phyloP scores from a whole-genome alignment of 2,113 vertebrate species.

The Sinocyclocheilus anophthalmus region DNA sequence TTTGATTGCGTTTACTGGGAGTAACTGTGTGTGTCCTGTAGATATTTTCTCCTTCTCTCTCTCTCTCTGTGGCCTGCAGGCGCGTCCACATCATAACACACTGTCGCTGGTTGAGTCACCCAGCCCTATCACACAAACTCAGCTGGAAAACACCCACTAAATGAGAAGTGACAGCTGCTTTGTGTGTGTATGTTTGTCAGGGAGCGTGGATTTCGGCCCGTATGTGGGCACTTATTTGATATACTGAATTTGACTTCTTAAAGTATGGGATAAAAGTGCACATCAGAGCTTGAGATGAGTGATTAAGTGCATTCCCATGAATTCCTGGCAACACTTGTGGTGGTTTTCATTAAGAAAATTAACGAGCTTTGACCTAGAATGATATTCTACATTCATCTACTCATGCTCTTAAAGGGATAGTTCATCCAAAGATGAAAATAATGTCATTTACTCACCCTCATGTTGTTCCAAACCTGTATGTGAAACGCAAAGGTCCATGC shows the following conservation, averaged over 20 bases:
- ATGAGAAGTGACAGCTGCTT: conserved; percentile 46
- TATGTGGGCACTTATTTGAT: conserved; percentile 16
- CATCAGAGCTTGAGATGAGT: background rate
- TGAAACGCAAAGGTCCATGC: background rate
- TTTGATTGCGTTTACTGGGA: background rate
- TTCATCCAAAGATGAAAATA: background rate
- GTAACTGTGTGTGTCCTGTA: conserved; percentile 19
- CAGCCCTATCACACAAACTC: conserved; percentile 40
- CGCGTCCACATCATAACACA: conserved; percentile 30
- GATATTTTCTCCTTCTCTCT: background rate
- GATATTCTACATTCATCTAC: background rate
- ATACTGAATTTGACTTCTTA: conserved; percentile 14
- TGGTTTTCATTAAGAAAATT: background rate
- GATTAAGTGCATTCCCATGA: background rate
- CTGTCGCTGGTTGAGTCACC: conserved; percentile 43
- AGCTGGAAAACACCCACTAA: conserved; percentile 48
- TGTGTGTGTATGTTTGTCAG: background rate
- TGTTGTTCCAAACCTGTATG: background rate
- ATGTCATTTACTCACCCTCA: background rate
- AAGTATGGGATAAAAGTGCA: conserved; percentile 9
- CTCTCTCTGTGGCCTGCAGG: conserved; percentile 27
- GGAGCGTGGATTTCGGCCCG: background rate
- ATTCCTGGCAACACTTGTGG: background rate
- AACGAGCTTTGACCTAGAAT: background rate
- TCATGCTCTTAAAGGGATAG: too few relatives aligned